Evolutionary conservation across 2,888 invertebrate species (phyloP), one percentile per base, ranked within the genome.

Genomic region (Amiota minor): DNA sequence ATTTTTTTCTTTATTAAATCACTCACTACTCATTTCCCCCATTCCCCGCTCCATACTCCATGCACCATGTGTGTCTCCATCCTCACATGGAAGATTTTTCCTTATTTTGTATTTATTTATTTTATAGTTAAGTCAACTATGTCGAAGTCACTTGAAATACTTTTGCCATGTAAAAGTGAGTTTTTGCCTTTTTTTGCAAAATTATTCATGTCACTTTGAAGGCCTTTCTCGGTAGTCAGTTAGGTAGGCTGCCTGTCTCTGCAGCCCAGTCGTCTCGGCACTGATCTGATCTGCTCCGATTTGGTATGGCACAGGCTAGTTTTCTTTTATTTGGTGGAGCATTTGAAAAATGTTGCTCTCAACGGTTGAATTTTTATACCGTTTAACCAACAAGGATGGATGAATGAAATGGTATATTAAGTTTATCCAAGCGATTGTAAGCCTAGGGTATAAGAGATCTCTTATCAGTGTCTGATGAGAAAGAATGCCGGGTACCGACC

Each of bases 1-100:
- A 74, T 77, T 76, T 79, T 72, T 53, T 81, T 80, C 85, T 76
- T 79, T 87, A 23, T 16, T 16, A 64, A 64, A n/a, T n/a, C 45
- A 23, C 35, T 45, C 64, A 18, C 35, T n/a, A 2, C 45, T 18
- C 14, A 2, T 9, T 14, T 0, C 9, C 16, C 3, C 18, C 12
- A 6, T 2, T n/a, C 8, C 16, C 12, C 64, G n/a, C 16, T 46
- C 1, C 11, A 35, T 11, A 3, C 14, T 14, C 16, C n/a, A 64
- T n/a, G 0, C 45, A n/a, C 11, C 64, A 64, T 20, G 61, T 20
- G 12, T 61, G 61, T 14, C 61, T 18, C 23, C 23, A n/a, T 23
- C 20, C 23, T 64, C 45, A n/a, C 64, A 18, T 18, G 49, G n/a
- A n/a, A 35, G 3, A 50, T 67, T 69, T 49, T 67, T 67, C 12